A percentile compares a stretch with the other conserved stretches of the same genome.
Conservation (phyloP, 2,888 invertebrate genomes). For the Volucella inflata region DNA sequence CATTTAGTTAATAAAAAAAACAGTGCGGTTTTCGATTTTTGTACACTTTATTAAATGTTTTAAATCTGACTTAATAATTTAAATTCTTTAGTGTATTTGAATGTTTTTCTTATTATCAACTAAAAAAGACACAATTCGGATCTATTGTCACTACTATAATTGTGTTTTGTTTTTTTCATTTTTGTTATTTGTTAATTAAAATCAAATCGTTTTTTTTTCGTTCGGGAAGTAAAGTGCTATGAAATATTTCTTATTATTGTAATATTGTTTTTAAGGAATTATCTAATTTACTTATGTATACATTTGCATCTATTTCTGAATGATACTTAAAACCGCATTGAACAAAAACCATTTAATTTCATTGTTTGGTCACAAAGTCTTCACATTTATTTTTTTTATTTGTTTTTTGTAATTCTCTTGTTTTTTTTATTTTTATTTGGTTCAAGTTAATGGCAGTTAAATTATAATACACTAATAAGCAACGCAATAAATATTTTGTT, state of each 20-base stretch:
- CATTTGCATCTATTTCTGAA: slow-evolving; percentile 3
- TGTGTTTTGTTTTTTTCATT: slow-evolving; percentile 16
- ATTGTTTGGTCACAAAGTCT: slow-evolving; percentile 32
- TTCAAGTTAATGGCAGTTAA: slow-evolving; percentile 74
- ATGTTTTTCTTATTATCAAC: slow-evolving; percentile 42
- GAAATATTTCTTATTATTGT: slow-evolving; percentile 8
- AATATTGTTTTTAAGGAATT: slow-evolving; percentile 5
- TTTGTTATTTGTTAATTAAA: not conserved
- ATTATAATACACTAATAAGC: slow-evolving; percentile 72
- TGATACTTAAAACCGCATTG: not conserved
- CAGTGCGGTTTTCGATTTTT: slow-evolving; percentile 48
- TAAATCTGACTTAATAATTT: slow-evolving; percentile 61
- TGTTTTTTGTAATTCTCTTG: not conserved
- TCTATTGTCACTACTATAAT: slow-evolving; percentile 31
- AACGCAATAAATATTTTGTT: slow-evolving; percentile 61
- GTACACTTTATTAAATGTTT: slow-evolving; percentile 64
- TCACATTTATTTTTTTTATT: slow-evolving; percentile 23
- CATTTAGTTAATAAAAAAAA: slow-evolving; percentile 30
- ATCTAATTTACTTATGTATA: not conserved
- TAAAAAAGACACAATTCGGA: slow-evolving; percentile 45
- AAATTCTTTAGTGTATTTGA: slow-evolving; percentile 42
- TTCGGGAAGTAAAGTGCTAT: slow-evolving; percentile 28
- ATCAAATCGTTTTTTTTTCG: no score
- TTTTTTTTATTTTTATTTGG: slow-evolving; percentile 26
- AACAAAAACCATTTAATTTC: slow-evolving; percentile 37